Conservation (phyloP, 2,113 vertebrate genomes). For the Microcebus griseorufus region DNA sequence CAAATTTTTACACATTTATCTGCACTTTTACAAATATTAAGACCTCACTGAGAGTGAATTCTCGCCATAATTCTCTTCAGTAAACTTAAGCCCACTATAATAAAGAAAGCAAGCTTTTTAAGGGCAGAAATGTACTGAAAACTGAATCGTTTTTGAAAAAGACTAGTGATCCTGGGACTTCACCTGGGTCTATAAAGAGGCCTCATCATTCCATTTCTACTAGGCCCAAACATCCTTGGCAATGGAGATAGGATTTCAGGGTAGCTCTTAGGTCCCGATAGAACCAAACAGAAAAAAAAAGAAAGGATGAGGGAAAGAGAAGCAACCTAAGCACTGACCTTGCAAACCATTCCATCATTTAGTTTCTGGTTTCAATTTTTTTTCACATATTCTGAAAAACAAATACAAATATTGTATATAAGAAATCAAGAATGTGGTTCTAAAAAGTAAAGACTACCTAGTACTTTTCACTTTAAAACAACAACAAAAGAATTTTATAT, state of each 20-base stretch:
- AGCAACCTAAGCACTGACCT: not conserved
- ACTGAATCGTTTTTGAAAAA: not conserved
- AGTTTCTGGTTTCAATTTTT: not conserved
- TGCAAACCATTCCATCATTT: not conserved
- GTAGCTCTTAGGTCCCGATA: not conserved
- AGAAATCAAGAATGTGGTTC: slow-evolving; percentile 7
- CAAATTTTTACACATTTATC: not conserved
- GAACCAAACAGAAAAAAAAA: not conserved
- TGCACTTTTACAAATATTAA: slow-evolving; percentile 11
- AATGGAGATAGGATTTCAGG: not conserved
- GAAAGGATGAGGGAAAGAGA: not conserved
- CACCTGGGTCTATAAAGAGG: not conserved
- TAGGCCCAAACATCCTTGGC: not conserved
- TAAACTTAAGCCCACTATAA: not conserved
- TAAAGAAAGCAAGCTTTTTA: not conserved
- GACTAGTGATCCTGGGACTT: not conserved
- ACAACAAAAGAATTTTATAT: slow-evolving; percentile 25
- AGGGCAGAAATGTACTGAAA: not conserved
- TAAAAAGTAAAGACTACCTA: slow-evolving; percentile 30
- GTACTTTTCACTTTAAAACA: not conserved
- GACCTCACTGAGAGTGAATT: not conserved
- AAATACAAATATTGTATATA: not conserved
- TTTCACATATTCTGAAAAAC: not conserved
- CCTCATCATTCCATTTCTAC: not conserved
- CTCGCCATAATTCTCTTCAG: not conserved